phyloP scores from a whole-genome alignment of 2,888 invertebrate genomes.

The Melitaea athalia region DNA sequence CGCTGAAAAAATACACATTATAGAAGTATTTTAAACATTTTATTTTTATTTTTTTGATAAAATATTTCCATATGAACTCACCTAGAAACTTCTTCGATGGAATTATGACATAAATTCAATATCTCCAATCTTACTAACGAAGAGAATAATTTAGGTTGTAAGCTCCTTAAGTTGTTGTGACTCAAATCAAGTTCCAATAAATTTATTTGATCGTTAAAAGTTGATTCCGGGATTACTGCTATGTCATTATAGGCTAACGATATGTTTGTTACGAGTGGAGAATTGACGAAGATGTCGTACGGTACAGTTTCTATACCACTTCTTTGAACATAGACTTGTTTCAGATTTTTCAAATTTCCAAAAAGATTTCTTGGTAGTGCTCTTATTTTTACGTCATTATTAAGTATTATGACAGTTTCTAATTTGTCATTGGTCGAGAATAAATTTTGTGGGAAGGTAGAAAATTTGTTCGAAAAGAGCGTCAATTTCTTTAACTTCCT shows the following conservation, averaged over 20 bases:
- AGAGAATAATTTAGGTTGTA: slow-evolving; percentile 83
- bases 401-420: slow-evolving; percentile 77
- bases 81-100: slow-evolving; percentile 81
- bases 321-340: slow-evolving; percentile 80
- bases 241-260: slow-evolving; percentile 83
- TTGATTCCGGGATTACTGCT: slow-evolving; percentile 78
- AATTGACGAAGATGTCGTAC: slow-evolving; percentile 84
- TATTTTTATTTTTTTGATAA: background rate
- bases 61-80: slow-evolving; percentile 56
- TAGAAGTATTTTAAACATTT: background rate
- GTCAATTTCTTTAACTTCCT: slow-evolving; percentile 84
- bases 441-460: slow-evolving; percentile 82
- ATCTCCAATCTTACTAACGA: slow-evolving; percentile 79
- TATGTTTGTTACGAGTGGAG: slow-evolving; percentile 81
- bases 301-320: slow-evolving; percentile 83
- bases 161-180: slow-evolving; percentile 82
- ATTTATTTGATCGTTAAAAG: slow-evolving; percentile 84
- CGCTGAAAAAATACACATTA: slow-evolving; percentile 54
- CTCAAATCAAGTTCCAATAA: slow-evolving; percentile 85
- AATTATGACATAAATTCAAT: slow-evolving; percentile 86
- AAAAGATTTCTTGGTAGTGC: slow-evolving; percentile 83
- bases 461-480: slow-evolving; percentile 86
- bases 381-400: slow-evolving; percentile 82
- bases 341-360: slow-evolving; percentile 81
- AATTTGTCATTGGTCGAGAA: slow-evolving; percentile 82